Conservation (phyloP, 2,888 invertebrate species). For the Bombyx huttoni region DNA sequence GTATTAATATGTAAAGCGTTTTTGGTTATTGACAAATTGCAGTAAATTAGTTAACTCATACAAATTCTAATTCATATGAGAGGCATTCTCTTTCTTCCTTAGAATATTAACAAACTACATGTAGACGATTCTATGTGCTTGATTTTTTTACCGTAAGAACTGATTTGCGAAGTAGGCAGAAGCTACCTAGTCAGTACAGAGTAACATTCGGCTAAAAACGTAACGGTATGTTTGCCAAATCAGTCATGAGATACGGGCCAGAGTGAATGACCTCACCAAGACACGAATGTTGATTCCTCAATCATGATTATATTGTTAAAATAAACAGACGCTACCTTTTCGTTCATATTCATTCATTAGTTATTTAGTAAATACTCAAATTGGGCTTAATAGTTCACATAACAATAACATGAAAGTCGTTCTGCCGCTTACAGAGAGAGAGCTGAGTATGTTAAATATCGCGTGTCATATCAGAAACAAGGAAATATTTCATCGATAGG, state of each 20-base stretch:
- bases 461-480: slow-evolving; percentile 2
- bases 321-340: not conserved
- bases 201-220: slow-evolving; percentile 28
- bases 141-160: too few relatives aligned
- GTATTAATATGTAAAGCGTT: too few relatives aligned
- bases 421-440: slow-evolving; percentile 3
- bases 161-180: too few relatives aligned
- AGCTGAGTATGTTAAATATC: not conserved
- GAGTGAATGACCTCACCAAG: slow-evolving; percentile 53
- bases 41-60: too few relatives aligned
- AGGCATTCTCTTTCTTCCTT: too few relatives aligned
- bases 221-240: slow-evolving; percentile 60
- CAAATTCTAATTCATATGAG: too few relatives aligned
- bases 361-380: slow-evolving; percentile 1
- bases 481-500: not conserved
- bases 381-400: slow-evolving; percentile 2
- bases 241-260: slow-evolving; percentile 35
- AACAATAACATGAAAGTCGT: slow-evolving; percentile 4
- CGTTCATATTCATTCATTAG: not conserved
- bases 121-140: too few relatives aligned
- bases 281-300: slow-evolving; percentile 9
- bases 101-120: too few relatives aligned
- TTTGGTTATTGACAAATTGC: too few relatives aligned
- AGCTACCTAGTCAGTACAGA: not conserved
- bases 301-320: slow-evolving; percentile 3